Evolutionary conservation across 2,113 vertebrate species (phyloP).

Genomic region (Nicator chloris): DNA sequence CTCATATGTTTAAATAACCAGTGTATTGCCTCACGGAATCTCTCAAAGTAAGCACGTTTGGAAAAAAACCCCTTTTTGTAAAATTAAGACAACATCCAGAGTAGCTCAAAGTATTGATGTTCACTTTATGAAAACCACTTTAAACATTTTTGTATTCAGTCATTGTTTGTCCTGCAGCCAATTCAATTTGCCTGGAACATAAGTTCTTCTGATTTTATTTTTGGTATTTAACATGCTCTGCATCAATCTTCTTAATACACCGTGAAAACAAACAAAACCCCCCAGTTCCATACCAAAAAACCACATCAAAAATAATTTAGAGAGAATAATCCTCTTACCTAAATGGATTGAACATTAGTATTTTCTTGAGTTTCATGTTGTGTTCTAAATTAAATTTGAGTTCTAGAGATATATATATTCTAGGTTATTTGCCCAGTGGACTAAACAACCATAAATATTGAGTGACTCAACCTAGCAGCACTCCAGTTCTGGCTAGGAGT

Average conservation of each 20-base stretch:
- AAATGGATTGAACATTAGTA: neutral
- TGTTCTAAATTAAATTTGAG: neutral
- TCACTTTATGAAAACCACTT: neutral
- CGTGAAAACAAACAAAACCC: neutral
- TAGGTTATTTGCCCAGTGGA: neutral
- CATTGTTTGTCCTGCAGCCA: neutral
- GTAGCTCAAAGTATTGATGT: neutral
- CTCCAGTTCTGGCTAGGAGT: neutral
- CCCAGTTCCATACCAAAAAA: neutral
- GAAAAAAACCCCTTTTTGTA: neutral
- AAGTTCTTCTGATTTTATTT: neutral
- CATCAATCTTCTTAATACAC: neutral
- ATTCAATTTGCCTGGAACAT: neutral
- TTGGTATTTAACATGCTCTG: neutral
- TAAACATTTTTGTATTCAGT: neutral
- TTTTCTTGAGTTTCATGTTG: neutral
- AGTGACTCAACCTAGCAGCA: neutral
- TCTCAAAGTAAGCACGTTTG: neutral
- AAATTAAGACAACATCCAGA: neutral
- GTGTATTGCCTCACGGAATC: neutral
- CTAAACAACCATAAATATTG: neutral
- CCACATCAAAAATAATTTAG: neutral
- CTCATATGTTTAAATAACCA: neutral
- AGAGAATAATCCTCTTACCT: neutral
- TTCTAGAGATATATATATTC: neutral